Evolutionary conservation across 2,113 vertebrate species (phyloP).

Genomic region (Zosterops borbonicus): DNA sequence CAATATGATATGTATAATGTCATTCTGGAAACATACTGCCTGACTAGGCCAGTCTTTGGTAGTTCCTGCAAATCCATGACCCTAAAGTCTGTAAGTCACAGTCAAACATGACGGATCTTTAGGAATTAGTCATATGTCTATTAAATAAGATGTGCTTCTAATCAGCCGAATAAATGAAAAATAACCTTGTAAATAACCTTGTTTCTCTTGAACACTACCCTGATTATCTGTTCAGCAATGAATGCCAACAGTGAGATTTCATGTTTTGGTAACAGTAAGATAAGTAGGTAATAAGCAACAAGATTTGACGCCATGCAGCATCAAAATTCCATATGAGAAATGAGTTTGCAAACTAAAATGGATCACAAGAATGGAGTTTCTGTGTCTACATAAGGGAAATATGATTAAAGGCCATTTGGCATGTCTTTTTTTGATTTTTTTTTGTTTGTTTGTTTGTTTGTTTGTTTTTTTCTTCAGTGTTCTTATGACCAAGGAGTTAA

Average conservation of each 20-base stretch:
- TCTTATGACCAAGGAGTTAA: neutral
- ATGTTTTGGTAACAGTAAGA: neutral
- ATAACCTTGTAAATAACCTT: neutral
- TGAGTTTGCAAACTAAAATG: neutral
- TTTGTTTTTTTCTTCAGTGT: too few relatives aligned
- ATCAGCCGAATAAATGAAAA: neutral
- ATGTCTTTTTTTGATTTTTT: neutral
- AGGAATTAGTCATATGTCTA: neutral
- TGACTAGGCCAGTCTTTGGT: neutral
- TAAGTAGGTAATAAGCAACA: neutral
- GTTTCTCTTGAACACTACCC: neutral
- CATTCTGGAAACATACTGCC: neutral
- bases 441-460: too few relatives aligned
- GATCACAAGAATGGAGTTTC: neutral
- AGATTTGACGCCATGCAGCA: neutral
- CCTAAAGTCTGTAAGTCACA: neutral
- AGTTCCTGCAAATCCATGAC: neutral
- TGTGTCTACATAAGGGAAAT: neutral
- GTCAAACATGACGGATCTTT: neutral
- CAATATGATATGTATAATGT: neutral
- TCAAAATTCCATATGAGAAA: neutral
- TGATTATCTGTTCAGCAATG: neutral
- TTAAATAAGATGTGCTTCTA: neutral
- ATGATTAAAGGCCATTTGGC: neutral
- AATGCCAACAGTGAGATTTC: neutral